Evolutionary conservation across 1,140 invertebrate species (phyloP).

Genomic region (Alviniconcha marisindica): DNA sequence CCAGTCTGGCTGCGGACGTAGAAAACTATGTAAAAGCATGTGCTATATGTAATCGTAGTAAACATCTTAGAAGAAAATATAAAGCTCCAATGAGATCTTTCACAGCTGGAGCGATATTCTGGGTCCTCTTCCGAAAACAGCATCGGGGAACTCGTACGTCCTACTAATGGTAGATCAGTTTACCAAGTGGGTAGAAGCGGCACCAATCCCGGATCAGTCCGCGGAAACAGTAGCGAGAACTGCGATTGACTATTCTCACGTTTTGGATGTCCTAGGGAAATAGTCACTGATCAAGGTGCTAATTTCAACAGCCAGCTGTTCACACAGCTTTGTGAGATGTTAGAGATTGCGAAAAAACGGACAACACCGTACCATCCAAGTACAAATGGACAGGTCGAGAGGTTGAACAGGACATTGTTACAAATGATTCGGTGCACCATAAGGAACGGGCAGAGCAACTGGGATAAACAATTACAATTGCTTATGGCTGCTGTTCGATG

Average conservation of each 20-base stretch:
- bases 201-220: slow-evolving; percentile 9
- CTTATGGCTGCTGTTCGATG: slow-evolving; percentile 33
- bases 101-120: slow-evolving; percentile 1
- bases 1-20: background rate
- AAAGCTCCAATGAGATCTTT: background rate
- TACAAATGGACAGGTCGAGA: slow-evolving; percentile 53
- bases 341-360: slow-evolving; percentile 42
- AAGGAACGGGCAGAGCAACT: slow-evolving; percentile 25
- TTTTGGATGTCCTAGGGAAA: slow-evolving; percentile 14
- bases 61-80: background rate
- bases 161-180: slow-evolving; percentile 33
- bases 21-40: background rate
- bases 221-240: background rate
- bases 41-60: background rate
- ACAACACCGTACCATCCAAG: slow-evolving; percentile 51
- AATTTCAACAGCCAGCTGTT: slow-evolving; percentile 47
- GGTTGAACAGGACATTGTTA: slow-evolving; percentile 40
- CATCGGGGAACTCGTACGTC: background rate
- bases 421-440: slow-evolving; percentile 41
- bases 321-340: slow-evolving; percentile 23
- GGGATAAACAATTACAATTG: slow-evolving; percentile 44
- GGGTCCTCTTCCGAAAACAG: background rate
- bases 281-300: slow-evolving; percentile 5
- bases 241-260: slow-evolving; percentile 1
- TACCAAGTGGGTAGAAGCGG: slow-evolving; percentile 23